phyloP scores from a whole-genome alignment of 2,113 vertebrate species.

The Toxotes jaculatrix region DNA sequence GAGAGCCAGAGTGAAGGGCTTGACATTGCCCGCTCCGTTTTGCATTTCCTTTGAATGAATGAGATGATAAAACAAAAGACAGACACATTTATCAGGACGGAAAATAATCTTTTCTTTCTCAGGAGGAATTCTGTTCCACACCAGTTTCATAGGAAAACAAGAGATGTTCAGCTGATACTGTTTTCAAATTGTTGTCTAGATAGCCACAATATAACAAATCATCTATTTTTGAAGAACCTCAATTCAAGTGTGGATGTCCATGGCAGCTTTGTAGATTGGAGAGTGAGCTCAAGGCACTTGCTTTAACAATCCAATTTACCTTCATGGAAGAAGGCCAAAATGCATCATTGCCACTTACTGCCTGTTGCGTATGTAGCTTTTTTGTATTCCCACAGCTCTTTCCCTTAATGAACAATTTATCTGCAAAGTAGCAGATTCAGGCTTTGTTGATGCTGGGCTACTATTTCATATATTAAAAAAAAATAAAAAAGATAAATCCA shows the following conservation, averaged over 20 bases:
- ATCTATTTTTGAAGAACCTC: constrained; percentile 7
- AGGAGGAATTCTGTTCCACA: constrained; percentile 19
- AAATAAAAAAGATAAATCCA: constrained; percentile 41
- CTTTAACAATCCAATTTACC: constrained; percentile 67
- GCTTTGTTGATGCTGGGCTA: neutral
- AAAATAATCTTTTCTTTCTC: neutral
- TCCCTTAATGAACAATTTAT: constrained; percentile 62
- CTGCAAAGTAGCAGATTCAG: constrained; percentile 36
- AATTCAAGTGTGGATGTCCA: neutral
- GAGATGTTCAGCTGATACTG: constrained; percentile 20
- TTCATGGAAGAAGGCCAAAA: constrained; percentile 52
- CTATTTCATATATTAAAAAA: constrained; percentile 29
- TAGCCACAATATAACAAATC: constrained; percentile 22
- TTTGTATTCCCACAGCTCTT: constrained; percentile 43
- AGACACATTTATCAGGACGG: constrained; percentile 10
- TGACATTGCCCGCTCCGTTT: constrained; percentile 4
- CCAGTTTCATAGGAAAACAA: constrained; percentile 23
- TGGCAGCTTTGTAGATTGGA: constrained; percentile 38
- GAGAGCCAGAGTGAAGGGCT: neutral
- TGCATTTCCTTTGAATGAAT: constrained; percentile 22
- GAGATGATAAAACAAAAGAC: neutral
- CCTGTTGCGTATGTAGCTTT: constrained; percentile 42
- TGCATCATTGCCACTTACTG: constrained; percentile 51
- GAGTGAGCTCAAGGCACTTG: constrained; percentile 23
- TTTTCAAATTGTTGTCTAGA: constrained; percentile 21